Percentiles rank a stretch among this genome's conserved stretches.
These are phyloP conservation scores for Poeciliopsis retropinna DNA, from an alignment of 2,113 vertebrate species.

Conservation along the genomic window DNA sequence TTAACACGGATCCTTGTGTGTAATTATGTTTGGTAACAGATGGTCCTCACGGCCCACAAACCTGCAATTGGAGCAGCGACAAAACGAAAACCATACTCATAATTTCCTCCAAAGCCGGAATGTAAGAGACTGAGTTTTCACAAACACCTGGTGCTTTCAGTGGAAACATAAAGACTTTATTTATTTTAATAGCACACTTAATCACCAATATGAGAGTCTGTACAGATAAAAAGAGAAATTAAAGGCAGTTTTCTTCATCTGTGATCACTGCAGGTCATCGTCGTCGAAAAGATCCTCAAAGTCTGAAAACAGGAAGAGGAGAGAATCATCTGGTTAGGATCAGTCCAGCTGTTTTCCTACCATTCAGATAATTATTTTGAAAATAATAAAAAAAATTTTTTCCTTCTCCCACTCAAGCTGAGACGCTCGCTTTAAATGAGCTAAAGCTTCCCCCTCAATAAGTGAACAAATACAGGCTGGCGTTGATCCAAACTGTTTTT, in stretches of 20 bases:
- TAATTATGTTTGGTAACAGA: conserved; percentile 81
- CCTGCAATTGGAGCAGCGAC: conserved; percentile 77
- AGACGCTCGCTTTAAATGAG: not conserved
- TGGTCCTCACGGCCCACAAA: conserved; percentile 70
- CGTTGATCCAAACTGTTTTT: not conserved
- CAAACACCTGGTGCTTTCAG: conserved; percentile 61
- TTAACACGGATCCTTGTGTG: conserved; percentile 63
- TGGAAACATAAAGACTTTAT: conserved; percentile 76
- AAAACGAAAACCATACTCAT: conserved; percentile 69
- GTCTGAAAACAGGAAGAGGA: conserved; percentile 68
- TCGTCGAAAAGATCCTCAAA: conserved; percentile 93
- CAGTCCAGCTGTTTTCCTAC: conserved; percentile 12
- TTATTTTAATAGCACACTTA: conserved; percentile 75
- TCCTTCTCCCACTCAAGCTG: not conserved
- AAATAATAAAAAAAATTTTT: not conserved
- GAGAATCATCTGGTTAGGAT: not conserved
- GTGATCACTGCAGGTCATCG: conserved; percentile 87
- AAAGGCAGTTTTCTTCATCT: not conserved
- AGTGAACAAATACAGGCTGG: not conserved
- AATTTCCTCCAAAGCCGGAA: conserved; percentile 75
- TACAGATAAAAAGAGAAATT: conserved; percentile 30
- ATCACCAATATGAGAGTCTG: conserved; percentile 17
- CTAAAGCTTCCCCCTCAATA: not conserved
- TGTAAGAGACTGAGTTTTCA: conserved; percentile 63
- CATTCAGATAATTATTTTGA: not conserved